A percentile compares a stretch with the other conserved stretches of the same genome.
Conservation (phyloP, 2,888 invertebrate genomes). For the Microdon myrmicae region DNA sequence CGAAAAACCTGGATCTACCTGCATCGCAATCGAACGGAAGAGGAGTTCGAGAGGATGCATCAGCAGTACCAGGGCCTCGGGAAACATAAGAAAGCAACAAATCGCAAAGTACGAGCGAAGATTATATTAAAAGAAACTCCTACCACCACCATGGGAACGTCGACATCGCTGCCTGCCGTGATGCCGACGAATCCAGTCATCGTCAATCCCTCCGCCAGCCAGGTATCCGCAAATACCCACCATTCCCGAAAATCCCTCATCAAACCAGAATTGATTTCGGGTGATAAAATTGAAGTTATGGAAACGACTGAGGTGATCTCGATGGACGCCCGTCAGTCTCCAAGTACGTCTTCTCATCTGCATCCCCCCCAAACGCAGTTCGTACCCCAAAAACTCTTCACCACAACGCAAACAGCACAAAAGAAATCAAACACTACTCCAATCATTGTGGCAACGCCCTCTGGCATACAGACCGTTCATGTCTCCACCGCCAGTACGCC, state of each 20-base stretch:
- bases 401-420: conserved; percentile 6
- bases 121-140: conserved; percentile 28
- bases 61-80: conserved; percentile 74
- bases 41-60: conserved; percentile 75
- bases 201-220: conserved; percentile 38
- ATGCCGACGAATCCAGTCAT: conserved; percentile 59
- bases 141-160: conserved; percentile 5
- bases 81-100: conserved; percentile 68
- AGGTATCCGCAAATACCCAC: conserved; percentile 13
- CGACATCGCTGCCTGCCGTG: conserved; percentile 57
- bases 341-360: conserved; percentile 8
- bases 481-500: conserved; percentile 59
- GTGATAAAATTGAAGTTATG: conserved; percentile 37
- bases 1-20: conserved; percentile 96
- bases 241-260: conserved; percentile 27
- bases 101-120: conserved; percentile 57
- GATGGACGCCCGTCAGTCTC: conserved; percentile 15
- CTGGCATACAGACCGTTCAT: conserved; percentile 64
- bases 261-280: conserved; percentile 29
- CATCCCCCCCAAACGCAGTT: conserved; percentile 31
- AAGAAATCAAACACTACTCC: conserved; percentile 58
- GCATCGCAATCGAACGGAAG: conserved; percentile 76
- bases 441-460: conserved; percentile 63
- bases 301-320: conserved; percentile 35
- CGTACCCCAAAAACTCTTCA: conserved; percentile 30